Base-by-base conservation (phyloP, 2,113 vertebrate genomes). In the Vicugna pacos region DNA sequence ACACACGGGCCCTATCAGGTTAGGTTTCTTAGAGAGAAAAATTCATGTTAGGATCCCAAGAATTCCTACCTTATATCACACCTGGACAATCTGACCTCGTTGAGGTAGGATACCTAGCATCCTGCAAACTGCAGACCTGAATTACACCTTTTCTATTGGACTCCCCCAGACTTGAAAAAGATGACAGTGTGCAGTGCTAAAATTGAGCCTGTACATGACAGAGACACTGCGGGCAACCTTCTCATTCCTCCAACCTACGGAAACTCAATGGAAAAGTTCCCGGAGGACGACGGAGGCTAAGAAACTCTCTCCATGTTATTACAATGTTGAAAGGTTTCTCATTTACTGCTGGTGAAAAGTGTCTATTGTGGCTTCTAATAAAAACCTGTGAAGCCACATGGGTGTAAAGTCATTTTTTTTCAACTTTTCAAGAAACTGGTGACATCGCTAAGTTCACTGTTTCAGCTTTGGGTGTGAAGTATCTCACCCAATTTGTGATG, bases 371-470 rank as follows among this genome's bases (percentile, higher is more conserved):
- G 88, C 92, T 81, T 91, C 91, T 96, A 95, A 95, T 65, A 96
- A 97, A 98, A 98, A 82, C 81, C 89, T 93, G 89, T 84, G 97
- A 98, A 35, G 8, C 60, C 97, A 54, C 65, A 97, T 76, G 93
- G 93, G 82, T 94, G 97, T 85, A 90, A 90, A 83, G 20, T 64
- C 19, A 87, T 83, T 83, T 82, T 70, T 91, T 97, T 91, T 50
- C 96, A 50, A 67, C 58, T 96, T 95, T 94, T 80, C 75, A 96
- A 32, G 79, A 94, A 97, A 64, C 54, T 80, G 82, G 75, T 83
- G 94, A 96, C 97, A 98, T 97, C 60, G 77, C 79, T 70, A 84
- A 96, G 56, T 95, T 98, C 89, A 85, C 67, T 96, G n/a, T 75
- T 96, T 81, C 16, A 86, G 73, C 93, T 98, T 48, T 38, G 79